Percentiles rank a stretch among this genome's conserved stretches.
Evolutionary conservation across 2,797 vertebrate species (phyloP).

Genomic region (Rhinogobio ventralis): DNA sequence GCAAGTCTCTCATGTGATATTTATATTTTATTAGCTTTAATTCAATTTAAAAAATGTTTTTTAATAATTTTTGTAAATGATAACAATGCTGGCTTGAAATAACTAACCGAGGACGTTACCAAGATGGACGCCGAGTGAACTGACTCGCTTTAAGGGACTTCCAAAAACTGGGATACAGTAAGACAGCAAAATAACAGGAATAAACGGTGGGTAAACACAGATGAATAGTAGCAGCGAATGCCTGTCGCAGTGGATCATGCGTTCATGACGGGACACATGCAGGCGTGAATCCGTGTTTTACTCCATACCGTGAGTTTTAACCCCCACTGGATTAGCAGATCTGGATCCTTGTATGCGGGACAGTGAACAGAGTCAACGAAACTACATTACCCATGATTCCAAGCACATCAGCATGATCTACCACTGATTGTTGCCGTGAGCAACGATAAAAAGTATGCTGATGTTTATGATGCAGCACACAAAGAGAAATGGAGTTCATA

Average conservation of each 20-base stretch:
- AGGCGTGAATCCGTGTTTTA: slow-evolving; percentile 54
- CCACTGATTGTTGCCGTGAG: background rate
- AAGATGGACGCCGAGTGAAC: background rate
- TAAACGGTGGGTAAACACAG: background rate
- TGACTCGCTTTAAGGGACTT: background rate
- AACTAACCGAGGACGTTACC: too few species aligned
- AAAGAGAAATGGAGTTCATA: slow-evolving; percentile 20
- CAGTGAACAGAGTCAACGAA: slow-evolving; percentile 70
- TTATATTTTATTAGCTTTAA: background rate
- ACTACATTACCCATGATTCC: slow-evolving; percentile 73
- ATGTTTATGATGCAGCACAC: slow-evolving; percentile 26
- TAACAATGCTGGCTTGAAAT: background rate
- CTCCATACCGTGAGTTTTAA: slow-evolving; percentile 75
- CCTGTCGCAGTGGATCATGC: slow-evolving; percentile 24
- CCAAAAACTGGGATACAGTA: background rate
- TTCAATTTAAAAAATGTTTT: background rate
- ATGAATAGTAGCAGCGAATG: background rate
- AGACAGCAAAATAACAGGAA: background rate
- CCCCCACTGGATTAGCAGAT: slow-evolving; percentile 87
- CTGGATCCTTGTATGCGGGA: slow-evolving; percentile 88
- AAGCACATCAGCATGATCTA: slow-evolving; percentile 66
- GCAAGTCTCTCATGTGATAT: background rate
- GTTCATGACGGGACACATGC: slow-evolving; percentile 24
- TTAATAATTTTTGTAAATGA: background rate
- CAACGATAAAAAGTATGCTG: slow-evolving; percentile 26